phyloP scores from a whole-genome alignment of 2,113 vertebrate genomes.

The Athene noctua region DNA sequence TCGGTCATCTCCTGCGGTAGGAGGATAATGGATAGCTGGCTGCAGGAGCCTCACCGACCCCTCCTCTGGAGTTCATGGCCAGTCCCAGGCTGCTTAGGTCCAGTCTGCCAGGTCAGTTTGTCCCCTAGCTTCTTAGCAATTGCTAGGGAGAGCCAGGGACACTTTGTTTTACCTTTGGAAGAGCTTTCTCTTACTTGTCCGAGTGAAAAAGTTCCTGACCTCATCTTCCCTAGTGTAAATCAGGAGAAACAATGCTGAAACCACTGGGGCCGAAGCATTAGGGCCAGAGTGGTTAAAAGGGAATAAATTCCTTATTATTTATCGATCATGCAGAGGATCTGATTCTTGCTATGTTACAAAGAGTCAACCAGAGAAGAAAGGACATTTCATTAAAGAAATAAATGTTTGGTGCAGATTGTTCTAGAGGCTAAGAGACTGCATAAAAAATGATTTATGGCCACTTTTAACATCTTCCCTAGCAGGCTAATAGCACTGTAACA shows the following conservation, averaged over 20 bases:
- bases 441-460: neutral
- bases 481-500: neutral
- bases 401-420: neutral
- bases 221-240: neutral
- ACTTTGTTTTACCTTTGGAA: neutral
- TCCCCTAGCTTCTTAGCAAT: neutral
- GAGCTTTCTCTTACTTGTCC: neutral
- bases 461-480: neutral
- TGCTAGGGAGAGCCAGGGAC: neutral
- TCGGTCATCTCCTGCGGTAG: rapidly evolving
- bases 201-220: neutral
- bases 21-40: neutral
- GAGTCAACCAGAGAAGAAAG: neutral
- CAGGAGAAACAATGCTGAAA: neutral
- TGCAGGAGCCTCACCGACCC: neutral
- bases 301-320: neutral
- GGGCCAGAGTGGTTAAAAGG: neutral
- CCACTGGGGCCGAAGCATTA: neutral
- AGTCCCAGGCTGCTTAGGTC: neutral
- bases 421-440: neutral
- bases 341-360: neutral
- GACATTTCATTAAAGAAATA: slow-evolving; percentile 8
- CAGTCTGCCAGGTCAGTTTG: neutral
- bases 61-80: neutral
- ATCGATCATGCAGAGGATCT: neutral